Percentiles rank a stretch among this genome's conserved stretches.
Evolutionary conservation across 23 tunicate species (phyloP).

Genomic region (Pegea sp.): DNA sequence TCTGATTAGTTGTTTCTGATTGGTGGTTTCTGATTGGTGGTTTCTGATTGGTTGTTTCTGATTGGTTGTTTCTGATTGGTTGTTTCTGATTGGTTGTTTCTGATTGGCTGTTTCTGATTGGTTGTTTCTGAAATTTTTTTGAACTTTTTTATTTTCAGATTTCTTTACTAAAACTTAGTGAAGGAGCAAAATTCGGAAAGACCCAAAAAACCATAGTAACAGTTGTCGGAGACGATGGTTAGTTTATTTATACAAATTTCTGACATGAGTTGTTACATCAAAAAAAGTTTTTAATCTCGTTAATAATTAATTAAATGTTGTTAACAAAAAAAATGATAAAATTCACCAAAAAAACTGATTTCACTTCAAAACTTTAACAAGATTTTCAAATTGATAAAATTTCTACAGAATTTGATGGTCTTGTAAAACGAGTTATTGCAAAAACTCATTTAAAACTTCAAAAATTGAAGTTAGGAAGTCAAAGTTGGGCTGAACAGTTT

Average conservation of each 20-base stretch:
- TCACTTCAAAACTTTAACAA: too few species aligned
- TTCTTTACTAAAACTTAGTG: constrained; percentile 16
- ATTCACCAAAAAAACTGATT: too few species aligned
- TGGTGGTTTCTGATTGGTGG: too few species aligned
- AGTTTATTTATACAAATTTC: constrained; percentile 2
- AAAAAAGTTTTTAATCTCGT: too few species aligned
- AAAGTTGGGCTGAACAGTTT: constrained; percentile 91
- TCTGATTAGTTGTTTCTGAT: too few species aligned
- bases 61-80: too few species aligned
- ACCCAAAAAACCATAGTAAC: constrained; percentile 86
- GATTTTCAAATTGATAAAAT: too few species aligned
- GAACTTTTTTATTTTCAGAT: constrained; percentile 4
- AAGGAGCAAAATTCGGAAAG: constrained; percentile 83
- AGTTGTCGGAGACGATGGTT: constrained; percentile 93
- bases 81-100: too few species aligned
- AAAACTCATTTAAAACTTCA: constrained; percentile 72
- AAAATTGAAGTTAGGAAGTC: constrained; percentile 78
- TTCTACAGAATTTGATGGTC: constrained; percentile 81
- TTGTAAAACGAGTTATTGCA: constrained; percentile 77
- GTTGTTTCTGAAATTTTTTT: not conserved
- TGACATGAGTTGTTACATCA: not conserved
- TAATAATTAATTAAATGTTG: too few species aligned
- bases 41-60: too few species aligned
- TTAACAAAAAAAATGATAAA: too few species aligned
- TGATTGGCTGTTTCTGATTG: too few species aligned